A percentile compares a stretch with the other conserved stretches of the same genome.
phyloP scores from a whole-genome alignment of 2,888 invertebrate species.

The Tromatobia lineatoria region DNA sequence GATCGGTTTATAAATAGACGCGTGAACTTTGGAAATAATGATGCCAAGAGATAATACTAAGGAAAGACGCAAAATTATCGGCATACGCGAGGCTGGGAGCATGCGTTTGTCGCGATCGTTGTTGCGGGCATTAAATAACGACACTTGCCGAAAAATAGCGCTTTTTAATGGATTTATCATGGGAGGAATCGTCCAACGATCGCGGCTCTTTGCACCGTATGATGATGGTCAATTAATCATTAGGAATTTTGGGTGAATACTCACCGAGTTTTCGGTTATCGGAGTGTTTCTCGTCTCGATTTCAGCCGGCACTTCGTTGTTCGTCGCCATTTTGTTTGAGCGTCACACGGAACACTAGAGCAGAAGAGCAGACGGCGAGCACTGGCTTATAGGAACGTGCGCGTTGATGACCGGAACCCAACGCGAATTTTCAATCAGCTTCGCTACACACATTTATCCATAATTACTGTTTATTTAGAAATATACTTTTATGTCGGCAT shows the following conservation, averaged over 20 bases:
- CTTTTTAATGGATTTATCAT: background rate
- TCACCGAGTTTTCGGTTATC: conserved; percentile 78
- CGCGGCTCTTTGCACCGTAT: background rate
- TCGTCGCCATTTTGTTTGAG: conserved; percentile 82
- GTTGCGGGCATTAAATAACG: background rate
- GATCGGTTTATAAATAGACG: background rate
- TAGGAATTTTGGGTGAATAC: conserved; percentile 59
- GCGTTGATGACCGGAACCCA: conserved; percentile 23
- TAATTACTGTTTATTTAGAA: background rate
- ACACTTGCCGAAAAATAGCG: background rate
- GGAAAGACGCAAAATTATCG: conserved; percentile 34
- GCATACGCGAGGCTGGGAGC: conserved; percentile 25
- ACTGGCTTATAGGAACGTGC: conserved; percentile 19
- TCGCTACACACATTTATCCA: background rate
- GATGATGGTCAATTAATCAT: background rate
- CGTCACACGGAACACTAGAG: conserved; percentile 74
- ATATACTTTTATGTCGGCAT: no score
- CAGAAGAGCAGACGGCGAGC: conserved; percentile 72
- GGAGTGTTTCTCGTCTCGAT: conserved; percentile 77
- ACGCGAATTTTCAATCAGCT: background rate
- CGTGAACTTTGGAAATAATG: background rate
- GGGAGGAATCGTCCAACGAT: background rate
- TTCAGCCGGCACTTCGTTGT: conserved; percentile 82
- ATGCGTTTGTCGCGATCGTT: conserved; percentile 36
- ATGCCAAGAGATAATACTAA: background rate